Conservation (phyloP, 2,797 vertebrate genomes). For the Notoglanidium macrostoma region DNA sequence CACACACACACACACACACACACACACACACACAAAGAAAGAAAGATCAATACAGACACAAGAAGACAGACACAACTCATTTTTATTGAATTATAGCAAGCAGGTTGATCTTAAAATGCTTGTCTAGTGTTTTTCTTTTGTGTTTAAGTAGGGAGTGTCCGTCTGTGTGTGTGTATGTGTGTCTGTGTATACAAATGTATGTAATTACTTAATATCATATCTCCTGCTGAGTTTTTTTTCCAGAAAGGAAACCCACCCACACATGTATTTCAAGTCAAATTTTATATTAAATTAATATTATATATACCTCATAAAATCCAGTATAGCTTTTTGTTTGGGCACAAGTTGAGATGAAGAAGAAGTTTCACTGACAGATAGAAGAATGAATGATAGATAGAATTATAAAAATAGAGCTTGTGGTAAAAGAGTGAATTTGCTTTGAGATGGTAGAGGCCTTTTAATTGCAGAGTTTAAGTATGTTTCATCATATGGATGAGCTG, state of each 20-base stretch:
- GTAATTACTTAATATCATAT: conserved; percentile 50
- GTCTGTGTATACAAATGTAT: conserved; percentile 24
- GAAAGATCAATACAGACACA: conserved; percentile 43
- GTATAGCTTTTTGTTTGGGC: conserved; percentile 55
- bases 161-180: conserved; percentile 23
- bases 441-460: background rate
- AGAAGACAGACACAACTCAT: conserved; percentile 45
- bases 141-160: background rate
- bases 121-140: conserved; percentile 36
- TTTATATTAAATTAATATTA: conserved; percentile 73
- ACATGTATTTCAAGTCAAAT: conserved; percentile 62
- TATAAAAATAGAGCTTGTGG: conserved; percentile 37
- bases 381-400: conserved; percentile 32
- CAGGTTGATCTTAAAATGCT: conserved; percentile 26
- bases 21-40: background rate
- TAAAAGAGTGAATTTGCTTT: background rate
- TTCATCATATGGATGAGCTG: conserved; percentile 23
- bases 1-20: conserved; percentile 10
- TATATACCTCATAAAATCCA: conserved; percentile 65
- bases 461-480: conserved; percentile 25
- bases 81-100: conserved; percentile 57
- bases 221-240: conserved; percentile 56
- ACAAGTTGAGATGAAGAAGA: conserved; percentile 41
- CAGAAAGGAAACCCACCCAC: conserved; percentile 70
- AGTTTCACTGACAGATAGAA: conserved; percentile 6